Base-by-base conservation (phyloP, 1,140 invertebrate species). In the Brachionus asplanchnoidis region DNA sequence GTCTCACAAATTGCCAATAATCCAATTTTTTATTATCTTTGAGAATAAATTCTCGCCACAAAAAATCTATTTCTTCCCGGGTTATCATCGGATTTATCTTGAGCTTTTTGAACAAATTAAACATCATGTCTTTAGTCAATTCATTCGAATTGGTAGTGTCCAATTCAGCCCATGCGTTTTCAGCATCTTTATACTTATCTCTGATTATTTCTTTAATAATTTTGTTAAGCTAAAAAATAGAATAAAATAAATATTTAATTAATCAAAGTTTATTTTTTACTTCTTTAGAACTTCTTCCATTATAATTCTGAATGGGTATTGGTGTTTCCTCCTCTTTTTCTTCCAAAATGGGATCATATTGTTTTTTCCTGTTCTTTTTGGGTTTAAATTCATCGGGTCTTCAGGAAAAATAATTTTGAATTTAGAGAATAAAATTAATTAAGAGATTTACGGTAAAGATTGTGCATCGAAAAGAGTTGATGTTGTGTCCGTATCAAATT, bases 21-120 rank as follows among this genome's bases (percentile, higher is more conserved):
- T 90, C 89, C 11, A 90, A 85, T 11, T 87, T 89, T 80, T 88
- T 88, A 84, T 89, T 87, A 11, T 87, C 86, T 86, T 90, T 90
- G 42, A 88, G 88, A 60, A 90, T 90, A 86, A 89, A 89, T 12
- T 88, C 89, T 65, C 87, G 86, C 89, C 89, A 90, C 20, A 90
- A 60, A 40, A 88, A 87, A 56, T 89, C 85, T 60, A 90, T 89
- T 86, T 90, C 89, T 17, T 88, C 88, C 7, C 89, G 86, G n/a
- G 87, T 87, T 28, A 90, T 86, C 78, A 88, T 87, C 20, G 88
- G 89, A 44, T 85, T 85, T 26, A 89, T 86, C 82, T 89, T 87
- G 80, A 89, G 89, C 88, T 85, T 87, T 85, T 85, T 87, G 7
- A 89, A 82, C 1, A 89, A 86, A 60, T 88, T 87, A 73, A 87